Base-by-base conservation (phyloP, 1,140 invertebrate genomes). In the Helicoverpa zea region DNA sequence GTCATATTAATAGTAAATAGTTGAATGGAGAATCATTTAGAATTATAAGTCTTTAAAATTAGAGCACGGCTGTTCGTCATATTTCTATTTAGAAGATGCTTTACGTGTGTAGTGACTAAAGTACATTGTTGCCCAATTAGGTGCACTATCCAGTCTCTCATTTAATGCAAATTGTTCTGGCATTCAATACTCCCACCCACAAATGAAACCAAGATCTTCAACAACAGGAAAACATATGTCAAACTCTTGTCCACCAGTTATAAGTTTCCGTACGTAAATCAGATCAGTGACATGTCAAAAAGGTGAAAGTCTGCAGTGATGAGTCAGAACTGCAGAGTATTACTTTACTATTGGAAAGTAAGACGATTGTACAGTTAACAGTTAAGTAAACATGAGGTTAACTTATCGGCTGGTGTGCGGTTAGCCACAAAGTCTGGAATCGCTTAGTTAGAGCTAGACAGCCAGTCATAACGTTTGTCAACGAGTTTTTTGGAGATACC, bases 291-390 rank as follows among this genome's bases (percentile, higher is more conserved):
- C 63, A 77, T 84, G 83, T 81, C 83, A 82, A 80, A 84, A 83
- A 75, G 80, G 83, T 84, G 83, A 84, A 84, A 84, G 76, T 72
- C 59, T 63, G 76, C 23, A 64, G 54, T 18, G 74, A 73, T 84
- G 83, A 84, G 64, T 84, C 83, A 84, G 47, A 56, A 47, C 58
- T 61, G 80, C 63, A 47, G 54, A 68, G 61, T 81, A 77, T 74
- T 76, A 76, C 80, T 75, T 74, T 75, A 72, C 79, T 80, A 84
- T 82, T 81, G 77, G 77, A 82, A 84, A 84, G 80, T 81, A 74
- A 68, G 56, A 82, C 78, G 75, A 64, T 56, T 64, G 73, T 74
- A 84, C 83, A 73, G 83, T 82, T 84, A 84, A 68, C 83, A 73
- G 83, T 82, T 84, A 84, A 68, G 23, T 51, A 83, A 80, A 84